Evolutionary conservation across 2,797 vertebrate species (phyloP).

Genomic region (Petrocephalus schoutedeni): DNA sequence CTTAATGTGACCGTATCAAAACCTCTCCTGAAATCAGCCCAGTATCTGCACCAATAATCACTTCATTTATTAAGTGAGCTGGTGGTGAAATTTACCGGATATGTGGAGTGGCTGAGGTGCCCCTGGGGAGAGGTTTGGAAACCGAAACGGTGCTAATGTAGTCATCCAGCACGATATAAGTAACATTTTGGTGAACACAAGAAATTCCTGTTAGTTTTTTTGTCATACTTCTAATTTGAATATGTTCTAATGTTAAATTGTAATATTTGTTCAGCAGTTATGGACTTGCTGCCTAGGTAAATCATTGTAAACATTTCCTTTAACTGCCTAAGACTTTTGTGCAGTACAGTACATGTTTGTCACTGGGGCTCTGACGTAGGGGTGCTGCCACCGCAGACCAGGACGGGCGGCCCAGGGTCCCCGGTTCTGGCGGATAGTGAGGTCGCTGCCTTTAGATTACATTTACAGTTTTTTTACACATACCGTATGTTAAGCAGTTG

Average conservation of each 20-base stretch:
- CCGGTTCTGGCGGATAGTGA: neutral
- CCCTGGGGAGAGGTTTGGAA: neutral
- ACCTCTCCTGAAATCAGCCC: neutral
- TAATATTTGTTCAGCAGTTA: neutral
- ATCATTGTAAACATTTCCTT: neutral
- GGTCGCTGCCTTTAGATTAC: neutral
- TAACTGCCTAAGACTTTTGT: neutral
- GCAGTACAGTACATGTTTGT: neutral
- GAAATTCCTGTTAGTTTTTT: neutral
- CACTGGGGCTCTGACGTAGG: constrained; percentile 29
- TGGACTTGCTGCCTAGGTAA: neutral
- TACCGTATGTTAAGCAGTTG: neutral
- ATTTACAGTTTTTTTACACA: neutral
- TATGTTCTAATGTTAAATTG: neutral
- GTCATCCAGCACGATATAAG: neutral
- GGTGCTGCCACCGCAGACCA: constrained; percentile 20
- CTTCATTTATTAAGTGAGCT: neutral
- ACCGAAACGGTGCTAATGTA: neutral
- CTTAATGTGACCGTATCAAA: neutral
- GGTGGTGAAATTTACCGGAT: neutral
- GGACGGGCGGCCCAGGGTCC: neutral
- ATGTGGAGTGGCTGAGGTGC: neutral
- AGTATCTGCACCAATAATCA: neutral
- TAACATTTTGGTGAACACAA: neutral
- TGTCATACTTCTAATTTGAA: neutral